Evolutionary conservation across 2,888 invertebrate genomes (phyloP).

Genomic region (Eristalinus sepulchralis): DNA sequence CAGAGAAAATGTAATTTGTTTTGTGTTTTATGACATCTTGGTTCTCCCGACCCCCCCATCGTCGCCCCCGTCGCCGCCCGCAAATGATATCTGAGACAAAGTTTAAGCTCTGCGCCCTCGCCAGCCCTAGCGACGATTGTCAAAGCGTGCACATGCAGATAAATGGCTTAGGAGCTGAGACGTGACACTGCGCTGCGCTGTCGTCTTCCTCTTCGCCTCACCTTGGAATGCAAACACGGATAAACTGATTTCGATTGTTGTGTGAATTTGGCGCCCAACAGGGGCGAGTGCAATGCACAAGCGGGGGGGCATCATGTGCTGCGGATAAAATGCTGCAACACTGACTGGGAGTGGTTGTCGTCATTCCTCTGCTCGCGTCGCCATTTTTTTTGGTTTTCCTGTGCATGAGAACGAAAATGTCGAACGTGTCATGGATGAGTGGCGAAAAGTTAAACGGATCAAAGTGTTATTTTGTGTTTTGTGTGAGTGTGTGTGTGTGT

Average conservation of each 20-base stretch:
- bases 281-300: background rate
- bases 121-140: background rate
- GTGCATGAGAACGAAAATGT: conserved; percentile 11
- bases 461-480: conserved; percentile 40
- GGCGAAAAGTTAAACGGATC: conserved; percentile 62
- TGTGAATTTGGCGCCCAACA: conserved; percentile 23
- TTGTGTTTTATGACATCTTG: conserved; percentile 67
- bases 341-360: background rate
- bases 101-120: conserved; percentile 58
- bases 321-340: conserved; percentile 60
- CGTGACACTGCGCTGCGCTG: conserved; percentile 38
- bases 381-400: background rate
- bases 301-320: conserved; percentile 1
- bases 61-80: background rate
- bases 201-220: background rate
- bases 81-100: conserved; percentile 41
- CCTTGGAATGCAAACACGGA: background rate
- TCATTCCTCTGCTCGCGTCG: background rate
- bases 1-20: conserved; percentile 63
- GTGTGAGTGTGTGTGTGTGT: conserved; percentile 12
- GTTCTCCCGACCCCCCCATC: conserved; percentile 24
- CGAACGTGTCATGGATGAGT: conserved; percentile 58
- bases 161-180: conserved; percentile 48
- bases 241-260: conserved; percentile 64
- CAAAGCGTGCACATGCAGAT: conserved; percentile 53